Conservation (phyloP, 2,888 invertebrate genomes). For the Drosophila rubida region DNA sequence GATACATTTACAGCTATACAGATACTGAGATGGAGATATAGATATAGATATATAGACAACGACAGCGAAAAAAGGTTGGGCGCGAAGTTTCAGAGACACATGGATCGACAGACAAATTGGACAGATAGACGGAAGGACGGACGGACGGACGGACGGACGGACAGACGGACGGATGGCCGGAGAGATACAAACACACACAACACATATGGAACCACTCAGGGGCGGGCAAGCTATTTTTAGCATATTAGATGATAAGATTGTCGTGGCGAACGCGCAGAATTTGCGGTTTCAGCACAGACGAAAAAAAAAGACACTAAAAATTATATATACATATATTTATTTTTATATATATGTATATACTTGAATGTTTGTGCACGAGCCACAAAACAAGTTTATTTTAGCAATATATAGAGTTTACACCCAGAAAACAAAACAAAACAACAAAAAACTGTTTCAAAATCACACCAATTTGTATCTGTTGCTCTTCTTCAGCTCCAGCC, state of each 20-base stretch:
- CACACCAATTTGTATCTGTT: conserved; percentile 39
- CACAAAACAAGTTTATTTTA: conserved; percentile 59
- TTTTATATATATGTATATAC: conserved; percentile 21
- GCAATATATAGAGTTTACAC: conserved; percentile 53
- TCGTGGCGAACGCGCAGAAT: conserved; percentile 69
- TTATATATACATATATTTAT: conserved; percentile 38
- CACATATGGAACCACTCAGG: conserved; percentile 54
- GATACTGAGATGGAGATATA: conserved; percentile 1
- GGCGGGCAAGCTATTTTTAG: conserved; percentile 72
- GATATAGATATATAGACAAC: conserved; percentile 26
- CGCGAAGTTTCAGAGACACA: conserved; percentile 52
- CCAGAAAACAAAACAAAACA: conserved; percentile 22
- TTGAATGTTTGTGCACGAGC: conserved; percentile 36
- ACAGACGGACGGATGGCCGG: not conserved
- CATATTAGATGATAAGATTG: conserved; percentile 75
- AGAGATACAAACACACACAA: conserved; percentile 25
- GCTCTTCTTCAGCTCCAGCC: conserved; percentile 8
- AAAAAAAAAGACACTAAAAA: conserved; percentile 34
- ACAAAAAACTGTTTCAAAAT: conserved; percentile 37
- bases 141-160: conserved; percentile 9
- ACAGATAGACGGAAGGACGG: conserved; percentile 1
- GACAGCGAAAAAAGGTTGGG: conserved; percentile 60
- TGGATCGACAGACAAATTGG: conserved; percentile 10
- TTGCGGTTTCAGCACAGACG: conserved; percentile 66
- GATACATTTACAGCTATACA: conserved; percentile 33